Conservation (phyloP, 1,140 invertebrate species). For the Drosophila takahashii region DNA sequence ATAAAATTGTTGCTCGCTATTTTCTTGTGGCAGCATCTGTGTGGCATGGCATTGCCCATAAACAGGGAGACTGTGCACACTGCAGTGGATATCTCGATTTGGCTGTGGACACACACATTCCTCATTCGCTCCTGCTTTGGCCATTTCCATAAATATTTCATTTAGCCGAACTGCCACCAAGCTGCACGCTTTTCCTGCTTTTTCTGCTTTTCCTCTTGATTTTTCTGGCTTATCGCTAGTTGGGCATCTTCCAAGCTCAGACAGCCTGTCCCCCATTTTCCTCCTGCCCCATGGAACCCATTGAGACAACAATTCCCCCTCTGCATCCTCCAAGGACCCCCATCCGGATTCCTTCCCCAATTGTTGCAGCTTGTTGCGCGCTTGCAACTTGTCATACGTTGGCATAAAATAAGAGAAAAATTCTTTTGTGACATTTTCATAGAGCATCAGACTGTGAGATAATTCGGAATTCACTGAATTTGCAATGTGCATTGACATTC, state of each 20-base stretch:
- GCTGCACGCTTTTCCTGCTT: slow-evolving; percentile 66
- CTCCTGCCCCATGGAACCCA: neutral
- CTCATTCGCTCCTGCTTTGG: slow-evolving; percentile 22
- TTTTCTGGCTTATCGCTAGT: slow-evolving; percentile 64
- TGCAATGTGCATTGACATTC: slow-evolving; percentile 38
- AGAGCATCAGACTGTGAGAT: slow-evolving; percentile 37
- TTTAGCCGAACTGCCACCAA: slow-evolving; percentile 68
- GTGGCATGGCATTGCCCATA: slow-evolving; percentile 31
- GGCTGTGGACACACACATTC: slow-evolving; percentile 28
- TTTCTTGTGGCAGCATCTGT: slow-evolving; percentile 37
- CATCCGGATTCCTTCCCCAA: slow-evolving; percentile 13
- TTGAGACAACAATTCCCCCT: slow-evolving; percentile 7
- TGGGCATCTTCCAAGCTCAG: slow-evolving; percentile 57
- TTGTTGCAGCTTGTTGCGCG: slow-evolving; percentile 62
- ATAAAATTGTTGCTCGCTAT: slow-evolving; percentile 59
- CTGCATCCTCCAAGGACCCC: slow-evolving; percentile 8
- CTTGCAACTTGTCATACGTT: slow-evolving; percentile 74
- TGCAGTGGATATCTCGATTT: slow-evolving; percentile 45
- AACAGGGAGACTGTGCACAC: slow-evolving; percentile 33
- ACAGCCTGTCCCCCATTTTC: slow-evolving; percentile 14
- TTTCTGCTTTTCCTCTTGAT: slow-evolving; percentile 53
- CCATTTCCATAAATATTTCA: slow-evolving; percentile 82
- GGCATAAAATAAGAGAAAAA: slow-evolving; percentile 50
- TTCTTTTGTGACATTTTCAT: slow-evolving; percentile 63
- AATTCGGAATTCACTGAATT: slow-evolving; percentile 39